Evolutionary conservation across 2,113 vertebrate genomes (phyloP).

Genomic region (Rhinolophus ferrumequinum): DNA sequence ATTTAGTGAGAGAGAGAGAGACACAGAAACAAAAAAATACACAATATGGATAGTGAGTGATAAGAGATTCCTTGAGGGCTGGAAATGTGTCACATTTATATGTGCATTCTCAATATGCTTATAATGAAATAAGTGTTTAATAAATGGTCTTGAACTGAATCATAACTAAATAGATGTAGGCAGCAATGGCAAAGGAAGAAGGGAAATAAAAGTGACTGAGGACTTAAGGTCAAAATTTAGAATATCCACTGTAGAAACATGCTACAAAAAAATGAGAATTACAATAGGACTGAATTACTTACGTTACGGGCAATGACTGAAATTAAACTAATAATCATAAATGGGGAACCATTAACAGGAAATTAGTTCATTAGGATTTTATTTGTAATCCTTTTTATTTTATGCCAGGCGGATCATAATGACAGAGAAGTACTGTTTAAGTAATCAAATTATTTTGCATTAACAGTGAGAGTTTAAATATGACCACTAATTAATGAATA

Average conservation of each 20-base stretch:
- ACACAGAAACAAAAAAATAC: not conserved
- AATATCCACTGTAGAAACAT: not conserved
- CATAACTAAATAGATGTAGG: not conserved
- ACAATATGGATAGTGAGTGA: not conserved
- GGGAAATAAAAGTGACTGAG: not conserved
- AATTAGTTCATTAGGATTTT: conserved; percentile 15
- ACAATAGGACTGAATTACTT: not conserved
- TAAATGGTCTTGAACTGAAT: not conserved
- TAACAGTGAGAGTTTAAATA: conserved; percentile 29
- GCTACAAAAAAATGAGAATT: not conserved
- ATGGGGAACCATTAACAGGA: not conserved
- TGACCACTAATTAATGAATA: not conserved
- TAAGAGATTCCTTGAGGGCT: not conserved
- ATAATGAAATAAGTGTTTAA: not conserved
- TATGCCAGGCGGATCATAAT: not conserved
- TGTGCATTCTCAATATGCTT: not conserved
- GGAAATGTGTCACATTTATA: not conserved
- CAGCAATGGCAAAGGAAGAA: not conserved
- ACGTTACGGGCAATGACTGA: not conserved
- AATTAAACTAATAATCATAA: not conserved
- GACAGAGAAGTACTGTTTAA: conserved; percentile 16
- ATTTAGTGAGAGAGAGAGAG: not conserved
- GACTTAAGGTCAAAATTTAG: not conserved
- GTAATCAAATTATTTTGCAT: conserved; percentile 33
- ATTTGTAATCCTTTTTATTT: conserved; percentile 29